Base-by-base conservation (phyloP, 1,140 invertebrate genomes). In the Cydia amplana region DNA sequence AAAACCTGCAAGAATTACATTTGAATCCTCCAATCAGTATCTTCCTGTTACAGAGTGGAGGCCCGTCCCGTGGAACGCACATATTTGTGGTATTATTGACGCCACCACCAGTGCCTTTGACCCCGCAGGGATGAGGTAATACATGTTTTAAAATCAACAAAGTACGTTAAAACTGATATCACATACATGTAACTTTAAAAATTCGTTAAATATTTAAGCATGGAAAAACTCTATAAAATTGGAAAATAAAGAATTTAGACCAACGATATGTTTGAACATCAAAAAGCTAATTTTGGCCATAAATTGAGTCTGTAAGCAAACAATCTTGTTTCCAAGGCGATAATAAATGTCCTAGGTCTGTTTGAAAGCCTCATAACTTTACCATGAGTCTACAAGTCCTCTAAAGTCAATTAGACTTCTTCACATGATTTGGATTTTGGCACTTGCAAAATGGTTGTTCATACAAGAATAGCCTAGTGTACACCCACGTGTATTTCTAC, bases 351-450 rank as follows among this genome's bases (percentile, higher is more conserved):
- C 18, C 28, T 70, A 70, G 16, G 16, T 67, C 28, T 70, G 32
- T 70, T 70, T 70, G 32, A 70, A 70, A 70, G 65, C 65, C 65
- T 70, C 65, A 18, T 70, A 40, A 43, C 65, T 70, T 18, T 70
- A 23, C 7, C 65, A 51, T 80, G 79, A 80, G 60, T 80, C 32
- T 40, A 18, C 65, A 49, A 70, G 78, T 77, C 82, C 82, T 85
- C 75, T 74, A 83, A 74, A 72, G 25, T 51, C 76, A 81, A 82
- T 85, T 84, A 83, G 76, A 77, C 65, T 77, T 77, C 80, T 82
- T 83, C 60, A 74, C 75, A 67, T 65, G 28, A 67, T 73, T 72
- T 77, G 72, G 55, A 79, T 82, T 81, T 74, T 75, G 83, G 77
- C 46, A 77, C 49, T 72, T 72, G 79, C 75, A 81, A 85, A 84